Base-by-base conservation (phyloP, 2,113 vertebrate genomes). In the Phodopus roborovskii region DNA sequence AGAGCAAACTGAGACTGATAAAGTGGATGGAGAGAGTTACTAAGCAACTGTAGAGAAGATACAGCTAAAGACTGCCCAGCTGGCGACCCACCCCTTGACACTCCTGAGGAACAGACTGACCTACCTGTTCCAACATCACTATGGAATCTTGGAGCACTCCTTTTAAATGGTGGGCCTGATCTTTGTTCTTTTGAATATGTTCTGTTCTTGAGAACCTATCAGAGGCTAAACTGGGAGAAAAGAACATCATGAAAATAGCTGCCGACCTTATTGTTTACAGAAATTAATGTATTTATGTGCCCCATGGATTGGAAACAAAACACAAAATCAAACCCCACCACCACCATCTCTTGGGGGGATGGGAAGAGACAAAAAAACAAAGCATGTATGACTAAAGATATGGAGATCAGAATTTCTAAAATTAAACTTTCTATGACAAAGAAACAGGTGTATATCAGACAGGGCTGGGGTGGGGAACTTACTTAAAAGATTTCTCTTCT, bases 61-160 rank as follows among this genome's bases (percentile, higher is more conserved):
- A 33, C 81, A 78, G 26, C 45, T 73, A 42, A 91, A 62, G 42
- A 64, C 19, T 0, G 17, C 62, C 15, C 39, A 24, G 42, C 7
- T n/a, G 53, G 90, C 42, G 45, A 1, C 36, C 30, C 4, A 42
- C 33, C 12, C 50, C 77, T 58, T 19, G 15, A 42, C 58, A 53
- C 74, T 75, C 22, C 60, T 5, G 9, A 7, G 60, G 50, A 7
- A 24, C 11, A 22, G n/a, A 6, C 62, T 45, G 39, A 87, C 97
- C 77, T 97, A 99, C 99, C 99, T 99, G 99, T 93, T 99, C 99
- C 84, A 99, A 98, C 94, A 99, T 99, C 96, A 99, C 98, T 82
- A 99, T 99, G 42, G 99, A 99, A 95, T 99, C 99, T 97, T 98
- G 99, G 30, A 99, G 98, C n/a, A 99, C 99, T 36, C 98, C 98